These are phyloP conservation scores for Coptotermes formosanus DNA, from an alignment of 1,140 invertebrate species.

Conservation along the genomic window DNA sequence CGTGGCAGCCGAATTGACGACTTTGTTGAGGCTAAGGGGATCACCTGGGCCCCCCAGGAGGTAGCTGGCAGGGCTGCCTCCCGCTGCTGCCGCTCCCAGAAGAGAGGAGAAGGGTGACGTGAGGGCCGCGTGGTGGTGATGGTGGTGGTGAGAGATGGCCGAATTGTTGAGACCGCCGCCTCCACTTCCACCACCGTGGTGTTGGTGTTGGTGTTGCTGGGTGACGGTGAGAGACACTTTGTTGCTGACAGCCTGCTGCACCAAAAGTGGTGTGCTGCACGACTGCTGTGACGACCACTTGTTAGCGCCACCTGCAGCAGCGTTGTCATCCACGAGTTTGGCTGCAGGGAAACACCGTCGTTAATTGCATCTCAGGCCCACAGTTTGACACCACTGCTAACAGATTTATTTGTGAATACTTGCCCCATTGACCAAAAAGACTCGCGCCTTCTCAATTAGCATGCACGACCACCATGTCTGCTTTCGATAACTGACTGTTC, in stretches of 20 bases:
- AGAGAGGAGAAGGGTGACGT: constrained; percentile 48
- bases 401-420: no score
- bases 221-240: constrained; percentile 25
- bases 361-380: not conserved
- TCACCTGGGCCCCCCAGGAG: constrained; percentile 32
- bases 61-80: constrained; percentile 39
- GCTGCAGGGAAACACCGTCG: not conserved
- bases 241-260: constrained; percentile 45
- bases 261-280: constrained; percentile 46
- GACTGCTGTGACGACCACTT: constrained; percentile 43
- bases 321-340: constrained; percentile 26
- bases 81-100: constrained; percentile 45
- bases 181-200: constrained; percentile 41
- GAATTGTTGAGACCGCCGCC: constrained; percentile 14
- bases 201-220: constrained; percentile 43
- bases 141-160: constrained; percentile 40
- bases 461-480: no score
- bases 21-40: constrained; percentile 33
- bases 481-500: no score
- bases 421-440: no score
- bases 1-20: constrained; percentile 13
- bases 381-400: no score
- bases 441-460: no score
- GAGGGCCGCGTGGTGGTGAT: constrained; percentile 44
- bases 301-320: constrained; percentile 34